Conservation (phyloP, 35 echinoderm and acorn worm species). For the Apostichopus japonicus region DNA sequence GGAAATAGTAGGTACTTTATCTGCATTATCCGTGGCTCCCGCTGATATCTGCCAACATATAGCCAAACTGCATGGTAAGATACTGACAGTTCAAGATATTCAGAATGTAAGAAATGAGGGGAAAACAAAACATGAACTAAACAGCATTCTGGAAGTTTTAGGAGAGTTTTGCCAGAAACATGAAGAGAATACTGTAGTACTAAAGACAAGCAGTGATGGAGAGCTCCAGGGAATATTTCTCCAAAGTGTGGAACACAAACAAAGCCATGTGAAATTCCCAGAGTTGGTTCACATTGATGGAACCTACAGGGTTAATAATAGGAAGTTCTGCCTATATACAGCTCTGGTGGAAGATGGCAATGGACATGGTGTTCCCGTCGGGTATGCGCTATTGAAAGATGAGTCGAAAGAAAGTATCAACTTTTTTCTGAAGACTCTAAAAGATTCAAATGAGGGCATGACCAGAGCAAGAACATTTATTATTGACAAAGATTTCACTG, state of each 20-base stretch:
- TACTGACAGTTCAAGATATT: conserved; percentile 44
- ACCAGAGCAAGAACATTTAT: conserved; percentile 25
- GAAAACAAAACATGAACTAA: not conserved
- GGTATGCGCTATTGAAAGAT: conserved; percentile 20
- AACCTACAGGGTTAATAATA: conserved; percentile 32
- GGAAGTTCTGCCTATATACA: not conserved
- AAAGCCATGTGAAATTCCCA: conserved; percentile 22
- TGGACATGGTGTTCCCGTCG: not conserved
- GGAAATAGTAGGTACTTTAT: not conserved
- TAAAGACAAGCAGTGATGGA: not conserved
- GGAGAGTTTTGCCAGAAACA: conserved; percentile 36
- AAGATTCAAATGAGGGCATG: not conserved
- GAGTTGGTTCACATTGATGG: conserved; percentile 35
- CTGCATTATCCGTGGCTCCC: conserved; percentile 12
- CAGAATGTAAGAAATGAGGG: not conserved
- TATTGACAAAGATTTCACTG: conserved; percentile 34
- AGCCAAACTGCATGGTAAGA: not conserved
- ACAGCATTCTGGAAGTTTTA: conserved; percentile 3
- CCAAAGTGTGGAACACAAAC: not conserved
- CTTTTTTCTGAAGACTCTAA: not conserved
- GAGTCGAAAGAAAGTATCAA: conserved; percentile 20
- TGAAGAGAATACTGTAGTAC: conserved; percentile 40
- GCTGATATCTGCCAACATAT: conserved; percentile 14
- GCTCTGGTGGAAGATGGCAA: conserved; percentile 52
- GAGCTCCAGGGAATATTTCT: conserved; percentile 15